These are phyloP conservation scores for Drosophila hawaiiensis DNA, from an alignment of 2,888 invertebrate species.

Conservation along the genomic window DNA sequence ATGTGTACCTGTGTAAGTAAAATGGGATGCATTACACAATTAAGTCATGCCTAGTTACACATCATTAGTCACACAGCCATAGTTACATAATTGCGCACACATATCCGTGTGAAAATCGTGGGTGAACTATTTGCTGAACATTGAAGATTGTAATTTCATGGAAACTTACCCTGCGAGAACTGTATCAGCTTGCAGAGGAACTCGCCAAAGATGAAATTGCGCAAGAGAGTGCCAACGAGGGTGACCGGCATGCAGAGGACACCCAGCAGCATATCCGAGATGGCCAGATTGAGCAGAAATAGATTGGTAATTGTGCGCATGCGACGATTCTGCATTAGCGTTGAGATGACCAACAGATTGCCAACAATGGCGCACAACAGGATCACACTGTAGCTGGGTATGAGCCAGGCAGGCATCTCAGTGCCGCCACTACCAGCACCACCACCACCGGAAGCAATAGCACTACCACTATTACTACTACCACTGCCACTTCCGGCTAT, in stretches of 20 bases:
- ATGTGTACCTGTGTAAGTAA: background rate
- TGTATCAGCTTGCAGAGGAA: slow-evolving; percentile 90
- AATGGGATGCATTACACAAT: background rate
- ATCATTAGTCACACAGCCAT: background rate
- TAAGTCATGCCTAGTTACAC: background rate
- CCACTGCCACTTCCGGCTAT: background rate
- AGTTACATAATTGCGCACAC: background rate
- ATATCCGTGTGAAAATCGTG: background rate
- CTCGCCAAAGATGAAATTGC: slow-evolving; percentile 90
- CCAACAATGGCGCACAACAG: slow-evolving; percentile 92
- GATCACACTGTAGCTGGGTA: slow-evolving; percentile 90
- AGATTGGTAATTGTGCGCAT: slow-evolving; percentile 93
- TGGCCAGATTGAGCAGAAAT: slow-evolving; percentile 90
- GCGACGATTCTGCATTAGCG: slow-evolving; percentile 90
- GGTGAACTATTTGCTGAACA: background rate
- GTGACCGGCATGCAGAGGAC: slow-evolving; percentile 93
- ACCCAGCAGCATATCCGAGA: slow-evolving; percentile 90
- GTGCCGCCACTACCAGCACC: background rate
- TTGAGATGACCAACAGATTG: slow-evolving; percentile 92
- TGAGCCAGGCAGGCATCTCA: slow-evolving; percentile 77
- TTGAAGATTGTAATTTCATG: background rate
- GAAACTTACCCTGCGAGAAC: slow-evolving; percentile 89
- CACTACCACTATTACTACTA: background rate
- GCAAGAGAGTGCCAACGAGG: slow-evolving; percentile 88
- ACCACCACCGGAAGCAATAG: background rate